A percentile compares a stretch with the other conserved stretches of the same genome.
phyloP scores from a whole-genome alignment of 2,888 invertebrate genomes.

The Aphrophora alni region DNA sequence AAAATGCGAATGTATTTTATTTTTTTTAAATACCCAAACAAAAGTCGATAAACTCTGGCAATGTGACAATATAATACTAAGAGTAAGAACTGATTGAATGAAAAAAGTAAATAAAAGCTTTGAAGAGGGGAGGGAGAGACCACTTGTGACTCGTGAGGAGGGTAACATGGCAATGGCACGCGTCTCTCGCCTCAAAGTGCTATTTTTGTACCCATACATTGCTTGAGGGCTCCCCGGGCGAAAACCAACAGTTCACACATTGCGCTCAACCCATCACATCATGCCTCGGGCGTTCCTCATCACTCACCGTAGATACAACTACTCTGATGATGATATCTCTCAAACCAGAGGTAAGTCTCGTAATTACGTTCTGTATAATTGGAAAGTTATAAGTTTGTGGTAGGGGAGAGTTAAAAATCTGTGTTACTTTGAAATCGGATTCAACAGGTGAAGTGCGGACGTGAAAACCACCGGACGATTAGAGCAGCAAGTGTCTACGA shows the following conservation, averaged over 20 bases:
- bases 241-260: background rate
- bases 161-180: slow-evolving; percentile 2
- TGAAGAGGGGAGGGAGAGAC: background rate
- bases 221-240: slow-evolving; percentile 6
- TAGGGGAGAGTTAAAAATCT: background rate
- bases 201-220: background rate
- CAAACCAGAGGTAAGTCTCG: background rate
- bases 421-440: background rate
- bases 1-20: too few relatives aligned
- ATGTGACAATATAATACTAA: background rate
- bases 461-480: background rate
- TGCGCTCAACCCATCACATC: slow-evolving; percentile 41
- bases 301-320: slow-evolving; percentile 65
- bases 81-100: background rate
- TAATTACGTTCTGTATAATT: too few relatives aligned
- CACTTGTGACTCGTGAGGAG: slow-evolving; percentile 9
- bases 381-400: background rate
- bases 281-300: slow-evolving; percentile 72
- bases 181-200: slow-evolving; percentile 9
- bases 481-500: background rate
- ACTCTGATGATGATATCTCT: slow-evolving; percentile 47
- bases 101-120: background rate
- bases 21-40: too few relatives aligned
- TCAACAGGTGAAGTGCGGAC: background rate
- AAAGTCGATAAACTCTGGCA: too few relatives aligned